Base-by-base conservation (phyloP, 2,113 vertebrate genomes). In the Labeo catla region DNA sequence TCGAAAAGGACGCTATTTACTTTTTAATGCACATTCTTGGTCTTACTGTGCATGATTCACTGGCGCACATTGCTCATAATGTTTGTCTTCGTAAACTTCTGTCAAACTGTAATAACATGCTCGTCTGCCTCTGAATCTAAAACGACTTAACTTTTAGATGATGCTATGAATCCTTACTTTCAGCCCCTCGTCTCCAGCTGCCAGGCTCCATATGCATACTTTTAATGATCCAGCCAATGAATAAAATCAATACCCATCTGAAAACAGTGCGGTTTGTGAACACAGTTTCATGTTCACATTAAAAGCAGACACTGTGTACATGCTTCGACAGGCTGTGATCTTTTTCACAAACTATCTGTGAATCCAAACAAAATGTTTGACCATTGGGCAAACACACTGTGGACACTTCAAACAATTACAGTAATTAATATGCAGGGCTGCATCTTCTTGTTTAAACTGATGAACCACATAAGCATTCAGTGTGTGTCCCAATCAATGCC, bases 391-490 rank as follows among this genome's bases (percentile, higher is more conserved):
- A 82, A 68, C 34, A 52, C 9, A 36, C 4, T 72, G 66, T 83
- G 49, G 34, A 83, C 66, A 23, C 81, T 57, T 57, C 65, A 83
- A 83, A 83, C 80, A 82, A 66, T 65, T 28, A 13, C 21, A 83
- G 49, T 57, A 15, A 72, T 59, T 73, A 83, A 73, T 49, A 83
- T 82, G 63, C 47, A 2, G 80, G 11, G 47, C 47, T 21, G 80
- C 23, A 81, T 63, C 59, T 82, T n/a, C 23, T 68, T 83, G 80
- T 82, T 82, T 39, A 66, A 81, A 82, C 50, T 4, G 66, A 73
- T 45, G 49, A 83, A 72, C 28, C 23, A 43, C 19, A 54, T 28
- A 83, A 57, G 66, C 19, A 57, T 73, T 83, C 65, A 1, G 34
- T 45, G 47, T 54, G 11, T 39, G 43, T 49, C 54, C 57, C 47